A percentile compares a stretch with the other conserved stretches of the same genome.
These are phyloP conservation scores for Artibeus jamaicensis DNA, from an alignment of 2,797 vertebrate species.

Conservation along the genomic window DNA sequence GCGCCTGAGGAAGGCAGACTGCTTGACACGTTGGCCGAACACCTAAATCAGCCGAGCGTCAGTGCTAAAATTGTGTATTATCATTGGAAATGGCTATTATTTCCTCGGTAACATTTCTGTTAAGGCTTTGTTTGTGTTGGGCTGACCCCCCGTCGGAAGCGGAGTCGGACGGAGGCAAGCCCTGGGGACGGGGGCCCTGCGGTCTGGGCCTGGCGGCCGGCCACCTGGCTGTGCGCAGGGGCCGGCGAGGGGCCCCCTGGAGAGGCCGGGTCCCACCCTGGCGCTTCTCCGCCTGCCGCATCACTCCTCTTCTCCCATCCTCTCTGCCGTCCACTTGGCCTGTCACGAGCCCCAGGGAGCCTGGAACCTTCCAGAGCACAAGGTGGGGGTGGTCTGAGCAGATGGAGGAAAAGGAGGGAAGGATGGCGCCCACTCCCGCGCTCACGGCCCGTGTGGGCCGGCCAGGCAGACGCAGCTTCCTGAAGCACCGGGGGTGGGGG, in stretches of 20 bases:
- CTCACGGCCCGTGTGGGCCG: neutral
- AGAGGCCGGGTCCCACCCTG: neutral
- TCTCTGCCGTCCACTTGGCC: neutral
- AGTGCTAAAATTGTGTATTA: constrained; percentile 99
- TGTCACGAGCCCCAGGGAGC: neutral
- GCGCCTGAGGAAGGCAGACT: constrained; percentile 92
- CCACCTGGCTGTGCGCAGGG: constrained; percentile 64
- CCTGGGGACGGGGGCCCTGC: constrained; percentile 69
- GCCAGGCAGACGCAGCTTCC: constrained; percentile 34
- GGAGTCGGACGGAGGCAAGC: constrained; percentile 77
- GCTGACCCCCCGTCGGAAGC: constrained; percentile 82
- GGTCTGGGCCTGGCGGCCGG: constrained; percentile 75
- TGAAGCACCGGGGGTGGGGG: neutral
- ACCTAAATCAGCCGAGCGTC: constrained; percentile 97
- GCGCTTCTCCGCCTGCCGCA: accelerated
- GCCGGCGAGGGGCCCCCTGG: neutral
- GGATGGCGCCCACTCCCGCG: neutral
- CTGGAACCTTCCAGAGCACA: neutral
- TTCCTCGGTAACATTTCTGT: constrained; percentile 99
- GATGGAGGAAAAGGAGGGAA: neutral
- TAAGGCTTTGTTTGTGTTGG: constrained; percentile 88
- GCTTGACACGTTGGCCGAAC: constrained; percentile 91
- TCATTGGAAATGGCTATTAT: constrained; percentile 99
- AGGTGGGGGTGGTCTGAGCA: neutral
- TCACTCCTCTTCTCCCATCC: accelerated